phyloP scores from a whole-genome alignment of 1,140 invertebrate genomes.

The Euwallacea similis region DNA sequence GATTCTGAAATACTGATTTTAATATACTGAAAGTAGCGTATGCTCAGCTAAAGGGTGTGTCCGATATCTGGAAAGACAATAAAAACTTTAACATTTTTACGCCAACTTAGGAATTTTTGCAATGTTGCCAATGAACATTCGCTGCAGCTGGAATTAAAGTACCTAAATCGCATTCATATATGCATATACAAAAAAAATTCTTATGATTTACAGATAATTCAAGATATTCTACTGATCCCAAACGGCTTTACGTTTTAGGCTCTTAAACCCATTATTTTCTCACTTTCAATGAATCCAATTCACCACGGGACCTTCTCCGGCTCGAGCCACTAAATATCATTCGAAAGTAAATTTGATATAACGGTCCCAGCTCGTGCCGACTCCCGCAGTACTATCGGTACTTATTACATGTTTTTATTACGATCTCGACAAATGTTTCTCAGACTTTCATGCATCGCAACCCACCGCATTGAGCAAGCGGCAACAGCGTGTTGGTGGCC shows the following conservation, averaged over 20 bases:
- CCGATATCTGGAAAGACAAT: too few relatives aligned
- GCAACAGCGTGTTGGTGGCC: not conserved
- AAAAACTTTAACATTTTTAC: too few relatives aligned
- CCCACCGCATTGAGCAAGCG: not conserved
- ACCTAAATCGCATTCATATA: too few relatives aligned
- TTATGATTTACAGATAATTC: too few relatives aligned
- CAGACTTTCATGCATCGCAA: constrained; percentile 4
- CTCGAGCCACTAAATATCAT: not conserved
- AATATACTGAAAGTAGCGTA: too few relatives aligned
- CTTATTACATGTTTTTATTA: constrained; percentile 5
- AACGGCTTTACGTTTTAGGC: not conserved
- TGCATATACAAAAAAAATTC: too few relatives aligned
- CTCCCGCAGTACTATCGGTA: constrained; percentile 2
- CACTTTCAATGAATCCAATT: not conserved
- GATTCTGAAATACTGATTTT: too few relatives aligned
- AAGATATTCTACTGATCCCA: not conserved
- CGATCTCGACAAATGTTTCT: constrained; percentile 6
- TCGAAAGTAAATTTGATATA: constrained; percentile 6
- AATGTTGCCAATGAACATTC: too few relatives aligned
- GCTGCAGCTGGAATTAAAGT: too few relatives aligned
- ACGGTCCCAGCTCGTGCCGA: not conserved
- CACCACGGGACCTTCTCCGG: not conserved
- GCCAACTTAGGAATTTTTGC: too few relatives aligned
- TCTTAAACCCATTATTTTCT: not conserved
- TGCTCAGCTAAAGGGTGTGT: too few relatives aligned